Evolutionary conservation across 2,797 vertebrate species (phyloP).

Genomic region (Megaceryle alcyon): DNA sequence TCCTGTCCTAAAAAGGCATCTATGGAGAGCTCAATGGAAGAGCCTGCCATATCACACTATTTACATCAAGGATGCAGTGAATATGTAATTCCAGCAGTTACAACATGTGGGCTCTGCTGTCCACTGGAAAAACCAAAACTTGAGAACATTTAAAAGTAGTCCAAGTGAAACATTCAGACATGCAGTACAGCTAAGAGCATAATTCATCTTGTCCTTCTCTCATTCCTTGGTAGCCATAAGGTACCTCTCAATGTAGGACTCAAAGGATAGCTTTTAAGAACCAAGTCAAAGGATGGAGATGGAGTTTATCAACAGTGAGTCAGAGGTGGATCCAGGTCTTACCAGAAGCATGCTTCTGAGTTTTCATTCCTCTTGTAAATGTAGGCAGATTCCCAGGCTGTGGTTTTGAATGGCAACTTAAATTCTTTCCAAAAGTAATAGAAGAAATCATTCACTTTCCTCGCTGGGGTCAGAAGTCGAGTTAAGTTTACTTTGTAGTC

Average conservation of each 20-base stretch:
- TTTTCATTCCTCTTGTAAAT: conserved; percentile 84
- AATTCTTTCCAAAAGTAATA: conserved; percentile 78
- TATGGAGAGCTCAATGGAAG: neutral
- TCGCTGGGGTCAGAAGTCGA: conserved; percentile 89
- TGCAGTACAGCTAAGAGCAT: neutral
- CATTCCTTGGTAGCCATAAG: neutral
- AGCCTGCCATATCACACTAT: neutral
- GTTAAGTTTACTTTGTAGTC: conserved; percentile 89
- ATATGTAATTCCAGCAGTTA: neutral
- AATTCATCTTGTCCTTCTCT: neutral
- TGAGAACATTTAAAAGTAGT: neutral
- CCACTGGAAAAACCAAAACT: neutral
- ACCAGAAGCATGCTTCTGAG: conserved; percentile 92
- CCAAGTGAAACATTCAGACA: neutral
- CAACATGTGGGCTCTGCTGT: neutral
- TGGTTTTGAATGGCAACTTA: conserved; percentile 17
- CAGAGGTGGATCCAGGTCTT: conserved; percentile 44
- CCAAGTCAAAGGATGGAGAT: neutral
- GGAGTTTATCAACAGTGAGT: neutral
- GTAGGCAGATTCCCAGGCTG: conserved; percentile 84
- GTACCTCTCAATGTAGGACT: neutral
- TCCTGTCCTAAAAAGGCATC: neutral
- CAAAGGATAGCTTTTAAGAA: neutral
- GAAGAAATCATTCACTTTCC: conserved; percentile 87
- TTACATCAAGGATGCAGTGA: neutral